Evolutionary conservation across 1,140 invertebrate genomes (phyloP).

Genomic region (Drosophila carrolli): DNA sequence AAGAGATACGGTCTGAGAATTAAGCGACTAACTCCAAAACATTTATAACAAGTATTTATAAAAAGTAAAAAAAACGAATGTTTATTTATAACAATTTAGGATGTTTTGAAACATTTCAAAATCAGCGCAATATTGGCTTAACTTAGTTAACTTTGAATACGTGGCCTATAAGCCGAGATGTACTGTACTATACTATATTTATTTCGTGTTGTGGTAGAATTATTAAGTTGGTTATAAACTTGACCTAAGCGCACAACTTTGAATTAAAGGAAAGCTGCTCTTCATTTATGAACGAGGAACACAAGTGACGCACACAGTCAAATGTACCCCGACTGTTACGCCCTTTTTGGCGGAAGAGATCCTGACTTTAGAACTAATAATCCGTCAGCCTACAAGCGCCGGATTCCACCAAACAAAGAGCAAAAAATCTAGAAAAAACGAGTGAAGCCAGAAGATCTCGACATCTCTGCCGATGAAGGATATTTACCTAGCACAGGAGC

Average conservation of each 20-base stretch:
- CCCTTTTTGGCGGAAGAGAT: conserved; percentile 56
- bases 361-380: conserved; percentile 83
- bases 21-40: too few species aligned
- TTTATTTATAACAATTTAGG: too few species aligned
- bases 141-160: too few species aligned
- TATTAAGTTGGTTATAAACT: too few species aligned
- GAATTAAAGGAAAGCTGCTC: neutral
- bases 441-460: conserved; percentile 65
- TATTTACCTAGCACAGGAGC: conserved; percentile 54
- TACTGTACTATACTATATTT: too few species aligned
- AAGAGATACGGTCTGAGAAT: too few species aligned
- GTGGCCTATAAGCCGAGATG: too few species aligned
- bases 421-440: conserved; percentile 41
- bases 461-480: conserved; percentile 50
- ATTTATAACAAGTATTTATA: too few species aligned
- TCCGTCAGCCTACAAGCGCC: conserved; percentile 81
- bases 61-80: too few species aligned
- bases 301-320: conserved; percentile 5
- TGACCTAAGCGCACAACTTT: neutral
- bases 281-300: neutral
- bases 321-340: conserved; percentile 59
- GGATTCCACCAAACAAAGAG: conserved; percentile 45
- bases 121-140: too few species aligned
- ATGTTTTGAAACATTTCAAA: too few species aligned
- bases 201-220: too few species aligned